Percentiles rank a stretch among this genome's conserved stretches.
Evolutionary conservation across 2,888 invertebrate species (phyloP).

Genomic region (Eristalis arbustorum): DNA sequence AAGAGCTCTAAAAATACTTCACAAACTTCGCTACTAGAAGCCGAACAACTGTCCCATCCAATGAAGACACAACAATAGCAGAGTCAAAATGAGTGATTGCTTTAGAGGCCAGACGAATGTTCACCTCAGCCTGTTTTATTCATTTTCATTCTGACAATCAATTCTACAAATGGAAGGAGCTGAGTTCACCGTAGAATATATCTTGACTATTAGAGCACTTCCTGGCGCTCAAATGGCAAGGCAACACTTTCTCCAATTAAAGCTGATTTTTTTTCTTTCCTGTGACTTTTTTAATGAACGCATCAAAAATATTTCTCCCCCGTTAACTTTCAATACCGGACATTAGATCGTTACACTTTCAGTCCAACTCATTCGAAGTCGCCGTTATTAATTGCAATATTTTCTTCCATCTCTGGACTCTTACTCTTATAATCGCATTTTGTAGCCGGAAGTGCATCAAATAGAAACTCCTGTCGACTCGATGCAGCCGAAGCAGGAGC

Average conservation of each 20-base stretch:
- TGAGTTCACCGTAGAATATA: too few species aligned
- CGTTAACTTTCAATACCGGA: background rate
- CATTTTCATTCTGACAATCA: too few species aligned
- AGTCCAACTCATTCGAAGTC: background rate
- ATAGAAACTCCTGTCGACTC: background rate
- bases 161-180: too few species aligned
- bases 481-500: background rate
- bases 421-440: slow-evolving; percentile 4
- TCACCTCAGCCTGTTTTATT: too few species aligned
- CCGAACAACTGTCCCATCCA: too few species aligned
- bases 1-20: too few species aligned
- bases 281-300: background rate
- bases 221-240: too few species aligned
- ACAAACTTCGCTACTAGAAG: too few species aligned
- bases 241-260: background rate
- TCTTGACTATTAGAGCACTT: too few species aligned
- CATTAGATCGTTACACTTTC: background rate
- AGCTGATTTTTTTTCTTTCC: background rate
- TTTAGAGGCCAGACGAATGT: too few species aligned
- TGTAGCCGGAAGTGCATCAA: slow-evolving; percentile 4
- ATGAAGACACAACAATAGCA: too few species aligned
- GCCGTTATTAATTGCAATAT: background rate
- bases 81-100: too few species aligned
- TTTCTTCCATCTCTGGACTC: background rate
- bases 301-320: background rate